Conservation (phyloP, 1,140 invertebrate species). For the Agrypnia vestita region DNA sequence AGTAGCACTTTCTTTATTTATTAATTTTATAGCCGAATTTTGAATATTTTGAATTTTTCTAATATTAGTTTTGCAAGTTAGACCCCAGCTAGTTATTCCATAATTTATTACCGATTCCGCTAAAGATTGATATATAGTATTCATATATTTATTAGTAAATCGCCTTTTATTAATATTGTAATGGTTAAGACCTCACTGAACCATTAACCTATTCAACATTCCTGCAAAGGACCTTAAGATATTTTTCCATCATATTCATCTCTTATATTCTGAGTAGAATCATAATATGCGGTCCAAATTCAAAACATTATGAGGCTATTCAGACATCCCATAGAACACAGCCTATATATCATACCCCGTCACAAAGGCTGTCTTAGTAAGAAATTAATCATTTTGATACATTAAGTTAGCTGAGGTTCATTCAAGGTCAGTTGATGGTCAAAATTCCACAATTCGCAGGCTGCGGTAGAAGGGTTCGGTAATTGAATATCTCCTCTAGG, state of each 20-base stretch:
- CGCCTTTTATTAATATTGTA: too few species aligned
- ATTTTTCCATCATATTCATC: background rate
- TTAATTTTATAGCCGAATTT: too few species aligned
- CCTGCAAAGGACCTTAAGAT: too few species aligned
- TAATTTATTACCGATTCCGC: too few species aligned
- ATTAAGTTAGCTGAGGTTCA: background rate
- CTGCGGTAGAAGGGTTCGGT: constrained; percentile 3
- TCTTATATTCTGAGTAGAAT: constrained; percentile 4
- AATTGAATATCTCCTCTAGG: constrained; percentile 5
- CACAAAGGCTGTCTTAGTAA: constrained; percentile 2
- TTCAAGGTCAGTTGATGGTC: constrained; percentile 1
- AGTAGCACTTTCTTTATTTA: too few species aligned
- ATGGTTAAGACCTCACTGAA: too few species aligned
- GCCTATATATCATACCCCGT: constrained; percentile 9
- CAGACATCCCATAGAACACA: background rate
- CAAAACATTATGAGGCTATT: constrained; percentile 10
- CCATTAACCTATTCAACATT: too few species aligned
- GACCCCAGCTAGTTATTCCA: too few species aligned
- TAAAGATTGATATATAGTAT: too few species aligned
- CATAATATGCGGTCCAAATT: constrained; percentile 12
- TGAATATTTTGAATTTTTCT: too few species aligned
- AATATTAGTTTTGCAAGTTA: too few species aligned
- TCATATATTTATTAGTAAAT: too few species aligned
- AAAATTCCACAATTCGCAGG: constrained; percentile 22
- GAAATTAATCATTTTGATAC: constrained; percentile 35